A percentile compares a stretch with the other conserved stretches of the same genome.
Conservation (phyloP, 2,113 vertebrate genomes). For the Genyomyrus donnyi region DNA sequence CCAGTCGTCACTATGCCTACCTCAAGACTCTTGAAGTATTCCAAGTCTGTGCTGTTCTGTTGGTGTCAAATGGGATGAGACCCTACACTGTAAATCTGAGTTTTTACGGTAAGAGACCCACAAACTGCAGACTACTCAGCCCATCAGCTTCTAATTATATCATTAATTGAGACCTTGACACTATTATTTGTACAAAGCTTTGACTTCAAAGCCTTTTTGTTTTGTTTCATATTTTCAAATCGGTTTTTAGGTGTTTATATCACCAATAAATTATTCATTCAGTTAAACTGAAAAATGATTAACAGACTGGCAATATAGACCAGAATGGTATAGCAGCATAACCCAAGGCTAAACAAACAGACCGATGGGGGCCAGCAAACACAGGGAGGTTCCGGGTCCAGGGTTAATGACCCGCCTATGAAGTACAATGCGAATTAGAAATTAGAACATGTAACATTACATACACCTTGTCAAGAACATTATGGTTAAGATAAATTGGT, state of each 20-base stretch:
- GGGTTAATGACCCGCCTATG: neutral
- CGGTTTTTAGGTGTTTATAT: neutral
- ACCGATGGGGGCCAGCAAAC: neutral
- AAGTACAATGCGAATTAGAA: neutral
- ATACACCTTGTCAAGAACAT: conserved; percentile 10
- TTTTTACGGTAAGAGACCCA: neutral
- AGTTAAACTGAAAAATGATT: neutral
- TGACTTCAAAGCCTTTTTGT: neutral
- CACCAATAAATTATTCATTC: neutral
- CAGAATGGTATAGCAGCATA: neutral
- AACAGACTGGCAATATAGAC: neutral
- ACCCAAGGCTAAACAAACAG: neutral
- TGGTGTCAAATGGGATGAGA: neutral
- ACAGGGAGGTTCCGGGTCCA: neutral
- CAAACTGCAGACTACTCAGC: neutral
- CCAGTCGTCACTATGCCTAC: neutral
- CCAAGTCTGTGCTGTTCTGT: neutral
- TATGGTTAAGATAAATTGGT: conserved; percentile 13
- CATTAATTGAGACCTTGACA: neutral
- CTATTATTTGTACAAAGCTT: neutral
- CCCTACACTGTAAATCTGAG: neutral
- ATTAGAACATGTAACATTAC: neutral
- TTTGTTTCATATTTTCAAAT: neutral
- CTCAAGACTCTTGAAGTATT: neutral
- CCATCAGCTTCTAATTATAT: neutral